Percentiles rank a stretch among this genome's conserved stretches.
Conservation (phyloP, 2,888 invertebrate genomes). For the Tenthredo mesomela region DNA sequence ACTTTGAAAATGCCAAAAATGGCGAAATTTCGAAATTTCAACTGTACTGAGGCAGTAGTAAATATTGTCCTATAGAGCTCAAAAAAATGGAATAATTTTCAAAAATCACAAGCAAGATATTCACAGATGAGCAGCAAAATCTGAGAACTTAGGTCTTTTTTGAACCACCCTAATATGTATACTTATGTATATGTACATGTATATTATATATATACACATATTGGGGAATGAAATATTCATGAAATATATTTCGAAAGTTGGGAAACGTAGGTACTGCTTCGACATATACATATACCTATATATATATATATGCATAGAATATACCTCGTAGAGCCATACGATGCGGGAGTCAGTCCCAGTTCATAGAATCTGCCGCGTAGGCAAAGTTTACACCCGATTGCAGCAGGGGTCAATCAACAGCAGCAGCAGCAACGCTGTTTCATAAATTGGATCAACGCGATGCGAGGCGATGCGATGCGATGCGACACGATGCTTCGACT, state of each 20-base stretch:
- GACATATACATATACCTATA: neutral
- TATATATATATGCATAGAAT: neutral
- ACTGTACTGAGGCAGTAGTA: no score
- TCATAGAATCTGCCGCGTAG: slow-evolving; percentile 14
- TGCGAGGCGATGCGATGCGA: neutral
- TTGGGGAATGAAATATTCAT: slow-evolving; percentile 31
- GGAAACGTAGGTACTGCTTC: neutral
- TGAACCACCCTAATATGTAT: no score
- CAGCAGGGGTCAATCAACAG: slow-evolving; percentile 47
- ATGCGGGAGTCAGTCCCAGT: neutral
- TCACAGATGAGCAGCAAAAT: no score
- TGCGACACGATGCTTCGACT: neutral
- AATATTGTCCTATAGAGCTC: no score
- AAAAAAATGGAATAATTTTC: no score
- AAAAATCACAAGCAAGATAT: no score
- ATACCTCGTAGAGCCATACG: neutral
- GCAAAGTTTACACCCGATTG: slow-evolving; percentile 46
- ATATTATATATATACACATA: neutral
- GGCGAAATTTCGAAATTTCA: no score
- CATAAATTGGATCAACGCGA: slow-evolving; percentile 39
- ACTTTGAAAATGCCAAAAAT: no score
- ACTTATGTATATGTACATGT: no score
- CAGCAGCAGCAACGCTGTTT: slow-evolving; percentile 13
- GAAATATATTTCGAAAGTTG: slow-evolving; percentile 16
- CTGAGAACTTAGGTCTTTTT: no score